Conservation (phyloP, 2,113 vertebrate genomes). For the Balaeniceps rex region DNA sequence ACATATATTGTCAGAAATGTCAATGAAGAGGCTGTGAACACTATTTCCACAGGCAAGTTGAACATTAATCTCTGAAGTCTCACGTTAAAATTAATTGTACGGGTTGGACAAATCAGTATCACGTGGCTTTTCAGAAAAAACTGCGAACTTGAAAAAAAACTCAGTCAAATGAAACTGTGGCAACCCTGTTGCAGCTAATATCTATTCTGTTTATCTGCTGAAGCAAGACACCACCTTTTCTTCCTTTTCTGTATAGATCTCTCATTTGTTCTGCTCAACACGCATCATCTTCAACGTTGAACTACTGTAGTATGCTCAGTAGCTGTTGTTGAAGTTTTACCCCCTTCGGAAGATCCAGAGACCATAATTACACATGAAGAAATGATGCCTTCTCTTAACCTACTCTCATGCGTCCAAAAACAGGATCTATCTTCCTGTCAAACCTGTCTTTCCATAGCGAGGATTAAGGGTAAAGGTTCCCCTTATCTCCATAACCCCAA, state of each 20-base stretch:
- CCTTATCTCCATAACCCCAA: background rate
- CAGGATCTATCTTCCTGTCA: background rate
- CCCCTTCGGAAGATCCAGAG: background rate
- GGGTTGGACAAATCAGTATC: background rate
- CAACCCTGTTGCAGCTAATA: background rate
- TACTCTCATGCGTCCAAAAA: background rate
- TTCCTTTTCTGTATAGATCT: background rate
- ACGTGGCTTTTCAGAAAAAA: background rate
- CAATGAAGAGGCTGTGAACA: background rate
- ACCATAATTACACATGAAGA: background rate
- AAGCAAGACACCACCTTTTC: background rate
- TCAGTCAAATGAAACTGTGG: background rate
- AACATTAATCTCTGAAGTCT: background rate
- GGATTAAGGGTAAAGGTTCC: background rate
- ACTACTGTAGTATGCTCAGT: background rate
- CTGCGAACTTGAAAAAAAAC: background rate
- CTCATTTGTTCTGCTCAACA: background rate
- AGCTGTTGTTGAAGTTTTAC: background rate
- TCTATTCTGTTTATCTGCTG: background rate
- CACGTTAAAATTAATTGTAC: background rate
- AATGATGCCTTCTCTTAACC: background rate
- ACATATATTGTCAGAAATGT: background rate
- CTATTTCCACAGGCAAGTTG: background rate
- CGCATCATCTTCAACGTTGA: rapidly evolving
- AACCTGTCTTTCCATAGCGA: background rate